Conservation (phyloP, 2,888 invertebrate genomes). For the Pyrrhosoma nymphula region DNA sequence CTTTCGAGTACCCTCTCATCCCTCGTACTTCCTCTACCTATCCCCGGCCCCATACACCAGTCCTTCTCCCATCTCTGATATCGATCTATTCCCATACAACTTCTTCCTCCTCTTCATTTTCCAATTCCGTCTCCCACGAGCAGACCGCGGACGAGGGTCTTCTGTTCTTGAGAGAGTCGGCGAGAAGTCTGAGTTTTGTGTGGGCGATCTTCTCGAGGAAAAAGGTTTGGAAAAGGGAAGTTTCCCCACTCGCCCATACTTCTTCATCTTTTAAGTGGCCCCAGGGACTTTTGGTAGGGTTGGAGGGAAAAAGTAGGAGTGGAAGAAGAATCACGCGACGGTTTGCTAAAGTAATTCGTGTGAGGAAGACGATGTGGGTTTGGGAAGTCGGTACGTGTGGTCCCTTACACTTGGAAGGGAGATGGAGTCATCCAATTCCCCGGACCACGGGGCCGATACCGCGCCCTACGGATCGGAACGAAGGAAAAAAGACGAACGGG, state of each 20-base stretch:
- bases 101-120: not conserved
- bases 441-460: too few species aligned
- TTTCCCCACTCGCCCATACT: not conserved
- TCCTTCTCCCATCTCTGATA: not conserved
- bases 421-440: not conserved
- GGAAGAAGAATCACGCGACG: not conserved
- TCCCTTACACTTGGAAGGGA: not conserved
- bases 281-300: not conserved
- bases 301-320: not conserved
- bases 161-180: not conserved
- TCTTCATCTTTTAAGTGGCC: conserved; percentile 1
- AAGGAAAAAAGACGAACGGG: not conserved
- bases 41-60: not conserved
- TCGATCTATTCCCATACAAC: not conserved
- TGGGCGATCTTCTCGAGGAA: not conserved
- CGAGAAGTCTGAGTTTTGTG: not conserved
- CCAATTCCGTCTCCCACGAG: not conserved
- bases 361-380: not conserved
- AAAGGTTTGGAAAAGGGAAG: not conserved
- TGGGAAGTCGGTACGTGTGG: not conserved
- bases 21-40: not conserved
- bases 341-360: not conserved
- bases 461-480: not conserved
- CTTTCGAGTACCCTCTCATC: not conserved
- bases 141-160: not conserved